Evolutionary conservation across 1,140 invertebrate species (phyloP).

Genomic region (Euglossa dilemma): DNA sequence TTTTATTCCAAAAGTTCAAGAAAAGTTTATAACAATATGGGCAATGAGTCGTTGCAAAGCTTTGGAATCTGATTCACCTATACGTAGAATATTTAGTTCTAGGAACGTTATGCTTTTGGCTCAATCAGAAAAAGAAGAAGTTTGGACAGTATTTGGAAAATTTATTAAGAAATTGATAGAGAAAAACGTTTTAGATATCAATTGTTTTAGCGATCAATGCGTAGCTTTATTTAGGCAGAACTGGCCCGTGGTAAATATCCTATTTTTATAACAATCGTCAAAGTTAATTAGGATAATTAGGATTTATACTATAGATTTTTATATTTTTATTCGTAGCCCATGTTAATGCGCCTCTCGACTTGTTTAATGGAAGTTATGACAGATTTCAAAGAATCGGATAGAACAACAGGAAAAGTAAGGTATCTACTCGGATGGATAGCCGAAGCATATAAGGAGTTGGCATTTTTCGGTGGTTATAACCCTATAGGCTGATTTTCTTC

Average conservation of each 20-base stretch:
- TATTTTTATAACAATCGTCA: background rate
- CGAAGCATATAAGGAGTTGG: slow-evolving; percentile 73
- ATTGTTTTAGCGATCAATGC: slow-evolving; percentile 78
- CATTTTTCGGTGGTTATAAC: slow-evolving; percentile 61
- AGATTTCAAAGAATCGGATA: slow-evolving; percentile 68
- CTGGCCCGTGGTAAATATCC: slow-evolving; percentile 78
- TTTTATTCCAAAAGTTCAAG: slow-evolving; percentile 70
- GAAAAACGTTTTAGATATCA: slow-evolving; percentile 75
- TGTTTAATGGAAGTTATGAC: slow-evolving; percentile 75
- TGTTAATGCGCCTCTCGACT: slow-evolving; percentile 74
- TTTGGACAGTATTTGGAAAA: slow-evolving; percentile 72
- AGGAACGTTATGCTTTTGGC: slow-evolving; percentile 80
- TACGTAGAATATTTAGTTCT: slow-evolving; percentile 76
- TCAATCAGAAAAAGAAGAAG: slow-evolving; percentile 63
- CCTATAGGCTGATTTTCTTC: slow-evolving; percentile 32
- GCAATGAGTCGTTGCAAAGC: slow-evolving; percentile 64
- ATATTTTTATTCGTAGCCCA: slow-evolving; percentile 61
- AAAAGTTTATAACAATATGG: slow-evolving; percentile 78
- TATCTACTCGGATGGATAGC: slow-evolving; percentile 77
- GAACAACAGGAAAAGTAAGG: slow-evolving; percentile 73
- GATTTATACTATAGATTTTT: slow-evolving; percentile 1
- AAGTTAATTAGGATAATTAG: slow-evolving; percentile 2
- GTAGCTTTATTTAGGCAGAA: slow-evolving; percentile 80
- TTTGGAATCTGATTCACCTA: slow-evolving; percentile 62
- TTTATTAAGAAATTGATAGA: slow-evolving; percentile 76